Conservation (phyloP, 2,797 vertebrate species). For the Mus spretus region DNA sequence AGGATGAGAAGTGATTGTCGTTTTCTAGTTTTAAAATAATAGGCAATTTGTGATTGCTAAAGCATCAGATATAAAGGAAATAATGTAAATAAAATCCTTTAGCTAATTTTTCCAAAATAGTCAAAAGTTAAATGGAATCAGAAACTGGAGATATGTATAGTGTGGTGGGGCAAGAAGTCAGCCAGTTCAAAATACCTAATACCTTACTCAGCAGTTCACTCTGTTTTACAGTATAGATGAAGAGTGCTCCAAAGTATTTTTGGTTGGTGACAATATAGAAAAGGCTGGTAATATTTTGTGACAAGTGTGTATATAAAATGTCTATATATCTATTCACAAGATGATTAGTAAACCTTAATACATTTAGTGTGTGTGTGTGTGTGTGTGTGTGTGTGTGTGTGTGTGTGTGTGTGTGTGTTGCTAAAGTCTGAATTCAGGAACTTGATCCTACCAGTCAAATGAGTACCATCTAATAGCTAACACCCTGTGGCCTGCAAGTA, state of each 20-base stretch:
- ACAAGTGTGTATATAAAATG: constrained; percentile 46
- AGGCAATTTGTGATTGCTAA: not conserved
- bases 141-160: not conserved
- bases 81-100: not conserved
- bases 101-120: not conserved
- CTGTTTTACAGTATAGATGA: constrained; percentile 62
- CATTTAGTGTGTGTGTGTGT: not conserved
- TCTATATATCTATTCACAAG: not conserved
- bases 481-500: not conserved
- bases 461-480: not conserved
- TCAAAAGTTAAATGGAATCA: not conserved
- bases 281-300: not conserved
- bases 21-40: not conserved
- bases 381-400: too few relatives aligned
- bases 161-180: not conserved
- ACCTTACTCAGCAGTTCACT: not conserved
- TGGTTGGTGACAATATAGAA: not conserved
- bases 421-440: not conserved
- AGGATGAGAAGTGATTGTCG: rapidly evolving
- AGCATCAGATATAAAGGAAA: not conserved
- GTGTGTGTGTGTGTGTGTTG: too few relatives aligned
- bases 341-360: not conserved
- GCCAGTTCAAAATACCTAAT: too few relatives aligned
- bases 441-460: not conserved
- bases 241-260: rapidly evolving